Evolutionary conservation across 1,140 invertebrate species (phyloP), one percentile per base, ranked within the genome.

Genomic region (Galleria mellonella): DNA sequence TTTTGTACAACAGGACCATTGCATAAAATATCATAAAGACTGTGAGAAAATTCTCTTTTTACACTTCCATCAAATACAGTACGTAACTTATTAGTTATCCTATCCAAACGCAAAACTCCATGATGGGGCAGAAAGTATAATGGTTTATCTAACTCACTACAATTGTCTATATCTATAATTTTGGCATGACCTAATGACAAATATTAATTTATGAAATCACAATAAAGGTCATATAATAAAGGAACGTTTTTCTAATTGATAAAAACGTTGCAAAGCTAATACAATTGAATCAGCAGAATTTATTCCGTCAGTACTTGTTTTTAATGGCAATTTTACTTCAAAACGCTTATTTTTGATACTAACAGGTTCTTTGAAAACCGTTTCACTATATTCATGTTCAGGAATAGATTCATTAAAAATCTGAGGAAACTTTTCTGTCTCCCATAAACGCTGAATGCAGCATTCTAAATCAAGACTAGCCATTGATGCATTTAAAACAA

Each of bases 1-100:
- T 13, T 4, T 29, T 50, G 47, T 17, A 43, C 41, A n/a, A 43
- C 41, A 12, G 27, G 33, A 11, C 47, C 47, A 39, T 50, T 50
- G 14, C 35, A 40, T 12, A 38, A 9, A 10, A 43, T 0, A 10
- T 43, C 38, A 43, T 43, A 42, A 9, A 43, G 32, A 15, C 17
- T 14, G 14, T 15, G 35, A 15, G 12, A 14, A 23, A 4, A 11
- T 15, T 14, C 11, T 6, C 29, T 36, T 29, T 36, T 15, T 10
- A 29, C 28, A 14, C 11, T 17, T 9, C 11, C 35, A 32, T 38
- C 35, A 23, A 46, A 46, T 3, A 38, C 43, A 30, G 17, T 29
- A 6, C 33, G 15, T 6, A 37, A 12, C 31, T 45, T 45, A 6
- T 29, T 45, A 9, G 43, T 45, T 31, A 12, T 1, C n/a, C 11